A percentile compares a stretch with the other conserved stretches of the same genome.
Conservation (phyloP, 1,140 invertebrate genomes). For the Apis dorsata region DNA sequence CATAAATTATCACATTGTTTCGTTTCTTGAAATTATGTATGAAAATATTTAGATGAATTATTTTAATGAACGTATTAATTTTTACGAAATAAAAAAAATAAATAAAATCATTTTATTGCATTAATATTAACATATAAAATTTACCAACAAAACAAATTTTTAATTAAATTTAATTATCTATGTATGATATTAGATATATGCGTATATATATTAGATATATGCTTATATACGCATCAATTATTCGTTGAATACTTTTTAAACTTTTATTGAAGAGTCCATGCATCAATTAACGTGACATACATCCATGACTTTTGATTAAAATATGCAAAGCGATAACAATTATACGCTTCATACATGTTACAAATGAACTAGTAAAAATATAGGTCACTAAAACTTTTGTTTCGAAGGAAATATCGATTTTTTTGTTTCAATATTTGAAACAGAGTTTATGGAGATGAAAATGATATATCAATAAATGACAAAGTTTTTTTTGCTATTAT, state of each 20-base stretch:
- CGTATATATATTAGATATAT: not conserved
- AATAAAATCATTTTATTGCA: not conserved
- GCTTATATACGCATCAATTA: not conserved
- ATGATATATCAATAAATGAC: too few relatives aligned
- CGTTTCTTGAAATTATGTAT: not conserved
- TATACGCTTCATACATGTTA: not conserved
- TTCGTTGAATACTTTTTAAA: not conserved
- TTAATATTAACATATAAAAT: too few relatives aligned
- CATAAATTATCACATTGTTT: not conserved
- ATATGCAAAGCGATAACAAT: not conserved
- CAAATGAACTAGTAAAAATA: not conserved
- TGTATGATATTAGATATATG: too few relatives aligned
- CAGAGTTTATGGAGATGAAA: not conserved
- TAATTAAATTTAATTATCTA: too few relatives aligned
- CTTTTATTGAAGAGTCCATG: not conserved
- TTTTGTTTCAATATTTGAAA: not conserved
- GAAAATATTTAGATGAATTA: not conserved
- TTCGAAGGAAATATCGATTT: not conserved
- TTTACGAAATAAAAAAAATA: too few relatives aligned
- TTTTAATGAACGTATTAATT: not conserved
- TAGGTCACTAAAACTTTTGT: constrained; percentile 17
- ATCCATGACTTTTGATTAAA: constrained; percentile 9
- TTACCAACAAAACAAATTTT: too few relatives aligned
- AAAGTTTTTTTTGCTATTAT: not conserved
- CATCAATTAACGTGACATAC: constrained; percentile 11